Base-by-base conservation (phyloP, 1,140 invertebrate genomes). In the Drosophila subpulchrella region DNA sequence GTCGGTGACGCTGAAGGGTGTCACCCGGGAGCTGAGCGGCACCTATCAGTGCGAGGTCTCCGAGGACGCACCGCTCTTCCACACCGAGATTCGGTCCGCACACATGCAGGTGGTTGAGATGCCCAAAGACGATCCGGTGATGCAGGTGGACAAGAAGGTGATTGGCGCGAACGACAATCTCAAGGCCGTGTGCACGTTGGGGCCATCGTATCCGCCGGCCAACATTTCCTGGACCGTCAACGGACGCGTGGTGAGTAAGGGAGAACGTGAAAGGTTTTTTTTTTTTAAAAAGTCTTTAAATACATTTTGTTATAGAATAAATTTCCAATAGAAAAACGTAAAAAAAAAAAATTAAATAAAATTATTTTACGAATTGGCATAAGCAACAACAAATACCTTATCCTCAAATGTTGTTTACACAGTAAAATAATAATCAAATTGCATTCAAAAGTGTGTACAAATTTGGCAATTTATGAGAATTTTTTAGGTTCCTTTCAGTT, bases 1-100 rank as follows among this genome's bases (percentile, higher is more conserved):
- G 70, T 93, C 94, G 46, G 95, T 95, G 20, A 94, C 95, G 1
- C 85, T 95, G 17, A 94, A 93, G 12, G 93, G 95, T 70, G 94
- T 95, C 6, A 94, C 94, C 70, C 90, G 94, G 30, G 94, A 95
- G 15, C 90, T 95, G 48, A 94, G 94, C 3, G 95, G 95, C 12
- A 94, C 94, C 73, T 96, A 95, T 92, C 95, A 95, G 86, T 96
- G 95, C 70, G 95, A 96, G 91, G 95, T 96, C 8, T 96, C 95
- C 0, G 95, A 95, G 24, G 95, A 96, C 88, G 95, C 95, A 0
- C 95, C 95, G 0, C 92, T 95, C 17, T 96, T 96, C 76, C 95
- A 96, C 81, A 95, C 95, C 0, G 95, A 95, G 55, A 95, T 95
- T 50, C 94, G 95, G 59, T 91, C 94, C 12, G 94, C 94, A n/a